Conservation (phyloP, 2,113 vertebrate species). For the Sphaerodactylus townsendi region DNA sequence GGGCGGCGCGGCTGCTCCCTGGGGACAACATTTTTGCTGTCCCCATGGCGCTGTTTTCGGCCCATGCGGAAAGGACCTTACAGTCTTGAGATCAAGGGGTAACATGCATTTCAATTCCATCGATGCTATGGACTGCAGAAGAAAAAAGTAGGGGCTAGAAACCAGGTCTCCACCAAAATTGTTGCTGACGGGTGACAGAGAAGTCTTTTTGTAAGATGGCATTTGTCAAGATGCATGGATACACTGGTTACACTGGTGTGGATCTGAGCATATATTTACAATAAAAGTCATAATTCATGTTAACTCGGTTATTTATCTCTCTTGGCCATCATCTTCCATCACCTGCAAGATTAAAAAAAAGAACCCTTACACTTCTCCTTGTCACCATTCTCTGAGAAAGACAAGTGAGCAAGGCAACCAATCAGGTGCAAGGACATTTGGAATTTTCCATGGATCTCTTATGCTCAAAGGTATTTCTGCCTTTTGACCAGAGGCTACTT, state of each 20-base stretch:
- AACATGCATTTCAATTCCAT: neutral
- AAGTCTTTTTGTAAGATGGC: neutral
- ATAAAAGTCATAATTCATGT: neutral
- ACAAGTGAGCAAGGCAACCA: neutral
- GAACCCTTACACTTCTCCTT: neutral
- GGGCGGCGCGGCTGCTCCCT: too few relatives aligned
- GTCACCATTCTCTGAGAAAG: neutral
- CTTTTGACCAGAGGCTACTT: neutral
- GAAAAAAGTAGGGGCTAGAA: neutral
- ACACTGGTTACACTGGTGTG: neutral
- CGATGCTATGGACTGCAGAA: neutral
- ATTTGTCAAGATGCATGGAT: neutral
- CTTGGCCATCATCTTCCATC: neutral
- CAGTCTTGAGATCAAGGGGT: neutral
- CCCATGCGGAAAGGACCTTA: too few relatives aligned
- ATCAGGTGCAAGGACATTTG: neutral
- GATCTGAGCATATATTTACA: neutral
- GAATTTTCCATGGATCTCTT: neutral
- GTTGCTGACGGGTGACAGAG: conserved; percentile 1
- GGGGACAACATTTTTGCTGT: too few relatives aligned
- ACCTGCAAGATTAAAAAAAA: conserved; percentile 8
- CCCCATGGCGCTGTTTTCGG: too few relatives aligned
- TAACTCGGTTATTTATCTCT: conserved; percentile 23
- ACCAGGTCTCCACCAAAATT: neutral
- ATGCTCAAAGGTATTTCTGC: neutral